Evolutionary conservation across 2,113 vertebrate genomes (phyloP).

Genomic region (Oreochromis aureus): DNA sequence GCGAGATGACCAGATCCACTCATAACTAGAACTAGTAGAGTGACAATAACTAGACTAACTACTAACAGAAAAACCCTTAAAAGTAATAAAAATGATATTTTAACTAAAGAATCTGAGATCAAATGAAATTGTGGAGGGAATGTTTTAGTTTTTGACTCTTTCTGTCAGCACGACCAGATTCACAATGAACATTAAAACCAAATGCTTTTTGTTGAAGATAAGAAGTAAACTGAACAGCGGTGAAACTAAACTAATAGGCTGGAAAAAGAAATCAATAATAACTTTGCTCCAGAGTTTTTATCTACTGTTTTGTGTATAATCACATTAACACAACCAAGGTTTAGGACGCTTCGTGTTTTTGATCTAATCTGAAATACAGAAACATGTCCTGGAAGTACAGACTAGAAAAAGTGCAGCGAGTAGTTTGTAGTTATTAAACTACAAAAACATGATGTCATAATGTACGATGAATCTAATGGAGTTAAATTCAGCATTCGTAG

Average conservation of each 20-base stretch:
- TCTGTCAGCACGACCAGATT: background rate
- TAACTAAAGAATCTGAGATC: background rate
- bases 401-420: background rate
- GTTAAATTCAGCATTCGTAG: rapidly evolving
- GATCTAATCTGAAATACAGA: background rate
- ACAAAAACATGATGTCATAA: background rate
- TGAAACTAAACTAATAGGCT: background rate
- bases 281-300: background rate
- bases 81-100: background rate
- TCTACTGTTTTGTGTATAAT: background rate
- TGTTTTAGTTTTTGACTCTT: background rate
- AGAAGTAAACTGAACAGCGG: background rate
- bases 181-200: background rate
- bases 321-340: background rate
- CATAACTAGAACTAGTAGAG: background rate
- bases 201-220: background rate
- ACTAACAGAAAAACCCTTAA: background rate
- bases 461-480: background rate
- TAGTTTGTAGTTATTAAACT: background rate
- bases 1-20: background rate
- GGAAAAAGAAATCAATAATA: background rate
- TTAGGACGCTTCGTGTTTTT: background rate
- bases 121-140: background rate
- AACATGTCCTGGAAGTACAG: background rate
- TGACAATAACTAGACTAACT: background rate